phyloP scores from a whole-genome alignment of 2,888 invertebrate species.

The Siphlonurus alternatus region DNA sequence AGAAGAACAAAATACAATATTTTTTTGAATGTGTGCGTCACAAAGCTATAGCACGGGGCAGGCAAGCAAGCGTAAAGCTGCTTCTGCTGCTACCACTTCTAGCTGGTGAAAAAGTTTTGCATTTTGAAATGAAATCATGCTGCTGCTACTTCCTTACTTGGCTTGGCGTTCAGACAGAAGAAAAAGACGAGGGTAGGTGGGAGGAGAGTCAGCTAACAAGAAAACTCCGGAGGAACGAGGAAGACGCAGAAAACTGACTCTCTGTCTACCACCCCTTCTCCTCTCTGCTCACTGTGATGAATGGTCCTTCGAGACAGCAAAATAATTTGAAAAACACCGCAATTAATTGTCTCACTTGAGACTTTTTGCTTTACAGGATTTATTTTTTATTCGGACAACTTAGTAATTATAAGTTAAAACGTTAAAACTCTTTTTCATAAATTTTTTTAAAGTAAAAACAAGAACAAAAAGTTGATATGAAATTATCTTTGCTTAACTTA shows the following conservation, averaged over 20 bases:
- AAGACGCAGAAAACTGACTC: neutral
- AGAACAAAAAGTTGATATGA: too few species aligned
- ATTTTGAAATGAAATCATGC: neutral
- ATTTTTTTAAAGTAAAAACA: too few species aligned
- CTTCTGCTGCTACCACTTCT: too few species aligned
- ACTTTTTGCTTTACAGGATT: neutral
- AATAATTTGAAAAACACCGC: neutral
- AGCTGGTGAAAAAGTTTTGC: neutral
- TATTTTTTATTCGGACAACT: neutral
- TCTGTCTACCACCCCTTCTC: neutral
- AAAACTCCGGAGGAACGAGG: neutral
- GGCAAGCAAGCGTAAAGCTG: too few species aligned
- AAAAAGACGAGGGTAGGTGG: neutral
- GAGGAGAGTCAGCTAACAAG: neutral
- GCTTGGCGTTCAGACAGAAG: neutral
- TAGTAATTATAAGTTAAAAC: neutral
- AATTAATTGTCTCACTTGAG: neutral
- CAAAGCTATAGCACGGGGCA: too few species aligned
- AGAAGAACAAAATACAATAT: too few species aligned
- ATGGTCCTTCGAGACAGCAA: neutral
- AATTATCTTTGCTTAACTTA: too few species aligned
- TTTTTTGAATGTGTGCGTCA: too few species aligned
- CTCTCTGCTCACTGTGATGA: neutral
- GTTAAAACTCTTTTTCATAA: neutral
- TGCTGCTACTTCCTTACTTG: too few species aligned